These are phyloP conservation scores for Lordiphosa andalusiaca DNA, from an alignment of 2,888 invertebrate genomes.

Conservation along the genomic window DNA sequence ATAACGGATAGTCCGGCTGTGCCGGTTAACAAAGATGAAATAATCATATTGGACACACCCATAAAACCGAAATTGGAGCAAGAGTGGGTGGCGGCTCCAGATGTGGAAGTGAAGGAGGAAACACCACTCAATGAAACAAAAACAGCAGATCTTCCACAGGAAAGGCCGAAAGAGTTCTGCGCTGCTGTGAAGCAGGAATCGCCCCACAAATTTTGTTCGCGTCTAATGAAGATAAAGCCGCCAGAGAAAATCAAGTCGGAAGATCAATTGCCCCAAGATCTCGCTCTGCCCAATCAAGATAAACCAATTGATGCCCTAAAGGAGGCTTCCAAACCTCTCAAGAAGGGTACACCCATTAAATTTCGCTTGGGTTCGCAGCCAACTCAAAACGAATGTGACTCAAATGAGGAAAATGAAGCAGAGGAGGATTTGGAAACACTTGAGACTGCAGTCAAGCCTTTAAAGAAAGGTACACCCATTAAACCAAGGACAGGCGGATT, in stretches of 20 bases:
- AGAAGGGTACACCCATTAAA: conserved; percentile 40
- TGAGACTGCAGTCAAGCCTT: conserved; percentile 12
- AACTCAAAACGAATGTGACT: conserved; percentile 9
- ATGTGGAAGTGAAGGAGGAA: background rate
- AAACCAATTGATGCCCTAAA: background rate
- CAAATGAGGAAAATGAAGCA: background rate
- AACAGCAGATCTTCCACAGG: background rate
- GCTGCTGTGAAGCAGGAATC: background rate
- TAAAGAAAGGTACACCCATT: conserved; percentile 28
- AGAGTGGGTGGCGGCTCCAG: background rate
- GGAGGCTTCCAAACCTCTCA: conserved; percentile 8
- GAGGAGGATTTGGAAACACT: background rate
- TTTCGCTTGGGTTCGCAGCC: conserved; percentile 4
- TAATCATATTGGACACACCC: conserved; percentile 28
- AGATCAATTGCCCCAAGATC: background rate
- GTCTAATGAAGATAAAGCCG: conserved; percentile 20
- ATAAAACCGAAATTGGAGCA: conserved; percentile 7
- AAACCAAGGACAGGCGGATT: conserved; percentile 3
- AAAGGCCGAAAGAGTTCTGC: background rate
- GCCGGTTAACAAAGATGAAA: conserved; percentile 12
- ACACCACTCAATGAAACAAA: background rate
- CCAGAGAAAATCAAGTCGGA: conserved; percentile 38
- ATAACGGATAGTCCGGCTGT: conserved; percentile 2
- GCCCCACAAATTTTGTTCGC: background rate
- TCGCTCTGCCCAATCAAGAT: background rate